Evolutionary conservation across 2,888 invertebrate genomes (phyloP), one percentile per base, ranked within the genome.

Genomic region (Bimastos eiseni): DNA sequence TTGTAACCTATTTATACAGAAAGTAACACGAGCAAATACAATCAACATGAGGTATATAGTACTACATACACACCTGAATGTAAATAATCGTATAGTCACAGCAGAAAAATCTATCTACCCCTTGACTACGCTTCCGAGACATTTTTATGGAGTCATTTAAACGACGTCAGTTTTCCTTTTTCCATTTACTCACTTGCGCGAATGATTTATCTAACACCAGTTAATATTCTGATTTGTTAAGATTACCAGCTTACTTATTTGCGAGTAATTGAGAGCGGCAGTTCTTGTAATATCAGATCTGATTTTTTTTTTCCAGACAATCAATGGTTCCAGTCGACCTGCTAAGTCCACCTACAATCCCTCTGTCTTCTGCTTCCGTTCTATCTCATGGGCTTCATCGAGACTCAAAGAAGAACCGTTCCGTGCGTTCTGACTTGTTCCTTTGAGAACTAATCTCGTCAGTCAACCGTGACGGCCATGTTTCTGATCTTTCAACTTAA

Each of bases 321-420:
- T 86, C 86, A 37, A 13, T 24, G 86, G 86, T 86, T 86, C 86
- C 34, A 33, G 86, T 36, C 86, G 37, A 86, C 34, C 86, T 8
- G 86, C 86, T 8, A 86, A 37, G 86, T 37, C 86, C 36, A 21
- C 86, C 86, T 86, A 37, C 86, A 86, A 86, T 37, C 86, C 86
- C 86, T 86, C 86, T 86, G 24, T 86, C 86, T 86, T 86, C 86
- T 34, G 21, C 19, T 86, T 86, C 86, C 86, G 37, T 36, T 86
- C 86, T 34, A 86, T 86, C 30, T 86, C 86, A 36, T 86, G 86
- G 86, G 86, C 86, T 34, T 86, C 86, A 86, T 70, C 70, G n/a
- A 70, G 70, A 70, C 70, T 70, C 70, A 70, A 70, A 70, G 70
- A 70, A 70, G 70, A 70, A 70, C 70, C 70, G 70, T 70, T 70